A percentile compares a stretch with the other conserved stretches of the same genome.
Evolutionary conservation across 2,113 vertebrate species (phyloP).

Genomic region (Eulemur rufifrons): DNA sequence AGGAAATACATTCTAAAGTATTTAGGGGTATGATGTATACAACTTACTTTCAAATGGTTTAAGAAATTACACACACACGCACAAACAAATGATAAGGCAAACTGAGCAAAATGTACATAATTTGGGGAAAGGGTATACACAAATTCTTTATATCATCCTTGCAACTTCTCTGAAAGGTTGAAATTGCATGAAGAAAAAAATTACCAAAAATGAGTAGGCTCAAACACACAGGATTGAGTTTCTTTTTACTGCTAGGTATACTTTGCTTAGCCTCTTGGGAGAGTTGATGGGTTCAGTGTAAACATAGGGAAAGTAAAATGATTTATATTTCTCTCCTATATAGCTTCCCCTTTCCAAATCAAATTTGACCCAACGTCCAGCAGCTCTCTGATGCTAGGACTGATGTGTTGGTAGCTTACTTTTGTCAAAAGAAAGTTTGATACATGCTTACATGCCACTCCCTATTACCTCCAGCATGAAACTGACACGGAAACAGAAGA

Average conservation of each 20-base stretch:
- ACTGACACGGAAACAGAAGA: conserved; percentile 87
- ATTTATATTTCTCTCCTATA: conserved; percentile 38
- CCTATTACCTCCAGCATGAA: conserved; percentile 91
- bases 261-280: neutral
- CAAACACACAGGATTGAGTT: neutral
- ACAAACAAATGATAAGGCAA: neutral
- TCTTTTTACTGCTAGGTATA: neutral
- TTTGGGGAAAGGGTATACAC: neutral
- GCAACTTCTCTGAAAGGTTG: conserved; percentile 15
- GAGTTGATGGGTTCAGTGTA: neutral
- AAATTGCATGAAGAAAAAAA: conserved; percentile 4
- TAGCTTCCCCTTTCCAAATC: conserved; percentile 28
- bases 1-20: neutral
- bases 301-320: neutral
- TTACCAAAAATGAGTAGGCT: neutral
- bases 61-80: neutral
- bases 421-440: conserved; percentile 85
- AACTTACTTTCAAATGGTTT: neutral
- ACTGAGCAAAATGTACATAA: neutral
- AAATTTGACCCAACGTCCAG: conserved; percentile 57
- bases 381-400: conserved; percentile 62
- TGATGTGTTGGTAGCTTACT: conserved; percentile 83
- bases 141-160: neutral
- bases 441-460: conserved; percentile 89
- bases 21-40: neutral